Conservation (phyloP, 2,888 invertebrate genomes). For the Eueremaeus valkanovi region DNA sequence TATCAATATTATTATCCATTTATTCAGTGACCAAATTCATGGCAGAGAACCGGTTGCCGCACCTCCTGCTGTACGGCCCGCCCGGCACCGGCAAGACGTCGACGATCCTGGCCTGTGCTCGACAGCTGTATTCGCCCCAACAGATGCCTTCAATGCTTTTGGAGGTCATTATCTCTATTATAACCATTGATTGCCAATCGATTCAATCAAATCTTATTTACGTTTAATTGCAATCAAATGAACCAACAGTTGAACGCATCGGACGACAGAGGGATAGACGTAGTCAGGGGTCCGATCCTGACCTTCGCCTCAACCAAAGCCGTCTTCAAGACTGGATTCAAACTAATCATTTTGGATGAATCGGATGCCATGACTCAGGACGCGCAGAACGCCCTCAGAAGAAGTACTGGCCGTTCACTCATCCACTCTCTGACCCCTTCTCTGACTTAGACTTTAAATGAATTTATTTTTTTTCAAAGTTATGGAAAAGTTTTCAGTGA, state of each 20-base stretch:
- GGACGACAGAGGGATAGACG: constrained; percentile 94
- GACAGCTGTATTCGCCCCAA: constrained; percentile 78
- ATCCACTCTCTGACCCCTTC: constrained; percentile 47
- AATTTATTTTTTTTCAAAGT: constrained; percentile 60
- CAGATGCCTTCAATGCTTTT: constrained; percentile 90
- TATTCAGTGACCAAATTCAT: constrained; percentile 75
- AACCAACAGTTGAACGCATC: constrained; percentile 82
- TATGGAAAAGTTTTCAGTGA: constrained; percentile 98
- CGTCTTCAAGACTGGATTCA: constrained; percentile 81
- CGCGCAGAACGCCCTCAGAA: constrained; percentile 94
- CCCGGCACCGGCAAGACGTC: constrained; percentile 98
- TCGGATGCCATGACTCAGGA: constrained; percentile 99
- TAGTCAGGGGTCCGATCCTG: constrained; percentile 86
- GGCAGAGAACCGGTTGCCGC: constrained; percentile 84
- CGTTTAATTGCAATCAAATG: constrained; percentile 2
- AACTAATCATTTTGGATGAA: constrained; percentile 94
- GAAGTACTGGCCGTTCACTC: constrained; percentile 71
- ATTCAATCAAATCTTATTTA: constrained; percentile 7
- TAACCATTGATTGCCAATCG: constrained; percentile 12
- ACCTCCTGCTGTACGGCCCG: constrained; percentile 94
- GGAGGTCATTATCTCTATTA: no score
- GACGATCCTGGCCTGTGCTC: constrained; percentile 92
- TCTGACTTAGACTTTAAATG: not conserved
- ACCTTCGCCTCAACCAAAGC: constrained; percentile 96
- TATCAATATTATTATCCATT: not conserved